A percentile compares a stretch with the other conserved stretches of the same genome.
phyloP scores from a whole-genome alignment of 2,888 invertebrate species.

The Xestia rhomboidea region DNA sequence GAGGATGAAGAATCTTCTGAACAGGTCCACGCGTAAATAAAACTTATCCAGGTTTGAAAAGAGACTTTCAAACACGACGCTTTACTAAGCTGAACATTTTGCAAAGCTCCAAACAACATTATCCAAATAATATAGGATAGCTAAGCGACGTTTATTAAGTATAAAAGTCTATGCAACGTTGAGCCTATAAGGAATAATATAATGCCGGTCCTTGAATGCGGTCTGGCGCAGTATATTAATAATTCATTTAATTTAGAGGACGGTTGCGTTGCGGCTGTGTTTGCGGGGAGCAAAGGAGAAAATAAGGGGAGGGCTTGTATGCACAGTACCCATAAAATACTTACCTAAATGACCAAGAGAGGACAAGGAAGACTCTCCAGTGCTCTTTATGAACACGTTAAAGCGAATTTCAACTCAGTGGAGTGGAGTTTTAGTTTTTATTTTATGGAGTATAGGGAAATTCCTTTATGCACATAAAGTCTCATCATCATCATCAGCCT shows the following conservation, averaged over 20 bases:
- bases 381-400: neutral
- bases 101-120: neutral
- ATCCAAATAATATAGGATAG: neutral
- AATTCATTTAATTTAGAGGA: constrained; percentile 40
- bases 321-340: neutral
- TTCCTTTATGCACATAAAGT: too few relatives aligned
- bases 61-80: neutral
- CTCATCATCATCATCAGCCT: too few relatives aligned
- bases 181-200: constrained; percentile 15
- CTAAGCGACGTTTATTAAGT: neutral
- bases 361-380: neutral
- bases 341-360: constrained; percentile 5
- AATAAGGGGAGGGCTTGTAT: constrained; percentile 3
- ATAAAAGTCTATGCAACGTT: constrained; percentile 12
- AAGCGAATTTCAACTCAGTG: neutral
- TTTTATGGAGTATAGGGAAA: too few relatives aligned
- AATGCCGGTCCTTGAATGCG: constrained; percentile 1
- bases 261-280: constrained; percentile 8
- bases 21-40: neutral
- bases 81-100: neutral
- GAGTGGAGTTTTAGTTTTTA: neutral
- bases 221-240: constrained; percentile 33
- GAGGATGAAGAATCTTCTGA: neutral
- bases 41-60: neutral
- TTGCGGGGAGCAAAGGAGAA: neutral